Percentiles rank a stretch among this genome's conserved stretches.
These are phyloP conservation scores for Drosophila sulfurigaster DNA, from an alignment of 1,140 invertebrate genomes.

Conservation along the genomic window DNA sequence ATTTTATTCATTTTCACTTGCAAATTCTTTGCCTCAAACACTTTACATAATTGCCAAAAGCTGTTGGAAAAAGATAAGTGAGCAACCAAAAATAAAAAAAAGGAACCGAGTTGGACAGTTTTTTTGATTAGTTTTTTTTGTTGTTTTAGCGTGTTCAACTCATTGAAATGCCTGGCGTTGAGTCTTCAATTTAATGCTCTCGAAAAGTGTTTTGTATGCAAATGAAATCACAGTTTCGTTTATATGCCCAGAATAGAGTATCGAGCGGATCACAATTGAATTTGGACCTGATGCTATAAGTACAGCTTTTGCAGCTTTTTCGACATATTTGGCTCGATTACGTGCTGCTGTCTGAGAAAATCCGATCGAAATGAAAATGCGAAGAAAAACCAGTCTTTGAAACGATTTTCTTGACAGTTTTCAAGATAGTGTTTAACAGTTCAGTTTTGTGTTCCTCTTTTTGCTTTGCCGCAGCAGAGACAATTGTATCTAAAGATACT, in stretches of 20 bases:
- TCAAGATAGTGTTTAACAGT: slow-evolving; percentile 28
- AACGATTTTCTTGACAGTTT: slow-evolving; percentile 37
- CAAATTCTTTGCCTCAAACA: slow-evolving; percentile 36
- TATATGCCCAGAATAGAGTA: slow-evolving; percentile 58
- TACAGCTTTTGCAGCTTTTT: slow-evolving; percentile 34
- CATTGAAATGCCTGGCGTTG: slow-evolving; percentile 57
- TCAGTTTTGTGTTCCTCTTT: not conserved
- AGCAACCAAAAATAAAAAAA: not conserved
- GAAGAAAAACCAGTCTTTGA: slow-evolving; percentile 45
- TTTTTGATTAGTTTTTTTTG: slow-evolving; percentile 61
- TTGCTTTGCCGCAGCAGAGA: not conserved
- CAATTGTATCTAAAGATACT: slow-evolving; percentile 24
- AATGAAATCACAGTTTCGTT: slow-evolving; percentile 56
- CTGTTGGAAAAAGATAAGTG: slow-evolving; percentile 35
- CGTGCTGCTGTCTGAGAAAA: slow-evolving; percentile 12
- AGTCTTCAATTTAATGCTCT: slow-evolving; percentile 26
- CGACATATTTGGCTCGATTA: slow-evolving; percentile 34
- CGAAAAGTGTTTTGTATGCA: slow-evolving; percentile 72
- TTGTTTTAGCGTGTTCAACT: slow-evolving; percentile 30
- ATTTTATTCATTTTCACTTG: slow-evolving; percentile 80
- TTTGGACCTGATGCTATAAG: slow-evolving; percentile 39
- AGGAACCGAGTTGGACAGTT: slow-evolving; percentile 4
- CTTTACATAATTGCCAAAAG: slow-evolving; percentile 78
- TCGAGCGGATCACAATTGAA: slow-evolving; percentile 50
- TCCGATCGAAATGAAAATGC: slow-evolving; percentile 10